phyloP scores from a whole-genome alignment of 2,113 vertebrate species.

The Struthio camelus region DNA sequence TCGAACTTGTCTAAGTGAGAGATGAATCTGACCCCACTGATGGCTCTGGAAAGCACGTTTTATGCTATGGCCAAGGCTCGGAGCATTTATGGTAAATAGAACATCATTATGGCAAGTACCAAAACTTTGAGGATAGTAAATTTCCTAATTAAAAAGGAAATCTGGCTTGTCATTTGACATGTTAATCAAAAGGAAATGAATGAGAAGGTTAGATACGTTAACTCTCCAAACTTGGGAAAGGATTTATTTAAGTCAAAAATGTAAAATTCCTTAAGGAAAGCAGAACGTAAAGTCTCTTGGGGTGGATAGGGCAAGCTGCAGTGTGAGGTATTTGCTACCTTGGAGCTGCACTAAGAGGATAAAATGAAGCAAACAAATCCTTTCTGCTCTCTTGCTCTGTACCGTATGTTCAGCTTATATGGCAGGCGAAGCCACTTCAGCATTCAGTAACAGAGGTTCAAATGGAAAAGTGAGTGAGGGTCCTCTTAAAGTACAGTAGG shows the following conservation, averaged over 20 bases:
- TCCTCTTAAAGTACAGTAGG: background rate
- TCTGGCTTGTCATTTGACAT: background rate
- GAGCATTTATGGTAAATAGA: background rate
- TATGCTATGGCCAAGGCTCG: background rate
- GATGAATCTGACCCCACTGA: background rate
- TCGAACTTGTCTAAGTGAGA: background rate
- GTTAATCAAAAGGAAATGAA: background rate
- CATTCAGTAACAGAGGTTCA: background rate
- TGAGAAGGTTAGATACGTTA: background rate
- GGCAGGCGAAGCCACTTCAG: background rate
- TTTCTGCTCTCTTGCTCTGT: background rate
- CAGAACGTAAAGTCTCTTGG: background rate
- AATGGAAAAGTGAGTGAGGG: background rate
- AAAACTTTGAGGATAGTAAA: background rate
- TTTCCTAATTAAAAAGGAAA: background rate
- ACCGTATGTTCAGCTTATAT: background rate
- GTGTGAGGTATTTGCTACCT: background rate
- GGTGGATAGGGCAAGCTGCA: background rate
- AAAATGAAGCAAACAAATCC: background rate
- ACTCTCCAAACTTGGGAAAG: background rate
- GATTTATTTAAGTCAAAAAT: background rate
- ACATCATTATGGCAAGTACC: background rate
- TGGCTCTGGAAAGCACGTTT: background rate
- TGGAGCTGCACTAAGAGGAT: background rate
- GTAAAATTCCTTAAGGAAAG: background rate